phyloP scores from a whole-genome alignment of 1,140 invertebrate species.

The Acromyrmex charruanus region DNA sequence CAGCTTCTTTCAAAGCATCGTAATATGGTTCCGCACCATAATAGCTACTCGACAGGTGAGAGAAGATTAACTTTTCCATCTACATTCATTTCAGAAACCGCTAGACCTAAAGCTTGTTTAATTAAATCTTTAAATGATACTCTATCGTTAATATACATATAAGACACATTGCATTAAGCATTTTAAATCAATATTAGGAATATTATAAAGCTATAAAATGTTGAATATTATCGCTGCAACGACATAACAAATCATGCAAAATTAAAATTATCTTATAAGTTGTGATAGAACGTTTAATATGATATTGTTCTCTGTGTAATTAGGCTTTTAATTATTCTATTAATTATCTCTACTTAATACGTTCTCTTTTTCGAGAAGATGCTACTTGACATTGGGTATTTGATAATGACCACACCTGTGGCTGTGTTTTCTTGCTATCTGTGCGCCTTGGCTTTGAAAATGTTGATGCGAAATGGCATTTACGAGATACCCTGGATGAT shows the following conservation, averaged over 20 bases:
- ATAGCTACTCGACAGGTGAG: slow-evolving; percentile 87
- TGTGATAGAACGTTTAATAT: not conserved
- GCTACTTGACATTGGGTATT: slow-evolving; percentile 87
- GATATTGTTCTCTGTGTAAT: not conserved
- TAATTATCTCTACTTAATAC: slow-evolving; percentile 20
- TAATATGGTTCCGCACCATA: slow-evolving; percentile 87
- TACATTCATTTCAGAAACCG: not conserved
- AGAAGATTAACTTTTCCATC: not conserved
- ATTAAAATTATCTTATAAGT: slow-evolving; percentile 27
- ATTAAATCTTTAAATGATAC: not conserved
- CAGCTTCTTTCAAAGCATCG: slow-evolving; percentile 85
- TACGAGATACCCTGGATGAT: slow-evolving; percentile 84
- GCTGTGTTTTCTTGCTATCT: slow-evolving; percentile 88
- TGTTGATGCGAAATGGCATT: slow-evolving; percentile 80
- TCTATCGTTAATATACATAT: not conserved
- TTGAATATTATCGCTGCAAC: not conserved
- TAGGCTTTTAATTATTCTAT: slow-evolving; percentile 40
- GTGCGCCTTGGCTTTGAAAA: slow-evolving; percentile 86
- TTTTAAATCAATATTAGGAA: not conserved
- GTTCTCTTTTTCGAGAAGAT: slow-evolving; percentile 82
- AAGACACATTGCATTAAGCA: not conserved
- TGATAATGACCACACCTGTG: slow-evolving; percentile 87
- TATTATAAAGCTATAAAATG: not conserved
- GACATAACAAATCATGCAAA: not conserved
- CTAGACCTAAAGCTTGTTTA: not conserved